Percentiles rank a stretch among this genome's conserved stretches.
These are phyloP conservation scores for Thunnus albacares DNA, from an alignment of 2,797 vertebrate species.

Conservation along the genomic window DNA sequence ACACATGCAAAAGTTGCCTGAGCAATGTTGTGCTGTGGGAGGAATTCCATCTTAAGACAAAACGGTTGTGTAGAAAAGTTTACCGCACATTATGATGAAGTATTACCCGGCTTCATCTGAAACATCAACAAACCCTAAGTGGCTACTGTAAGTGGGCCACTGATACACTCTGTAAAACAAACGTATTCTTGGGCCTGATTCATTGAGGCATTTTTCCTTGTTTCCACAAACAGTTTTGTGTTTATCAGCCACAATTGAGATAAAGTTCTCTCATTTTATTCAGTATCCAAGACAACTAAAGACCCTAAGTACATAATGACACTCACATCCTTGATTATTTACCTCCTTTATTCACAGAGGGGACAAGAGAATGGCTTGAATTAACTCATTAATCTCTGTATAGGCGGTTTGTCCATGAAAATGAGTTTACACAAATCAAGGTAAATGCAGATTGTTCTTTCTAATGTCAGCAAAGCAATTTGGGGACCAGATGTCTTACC, in stretches of 20 bases:
- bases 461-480: constrained; percentile 72
- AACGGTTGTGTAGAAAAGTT: constrained; percentile 20
- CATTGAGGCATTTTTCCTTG: constrained; percentile 68
- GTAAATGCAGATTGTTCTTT: constrained; percentile 73
- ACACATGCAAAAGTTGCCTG: background rate
- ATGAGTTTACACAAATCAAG: constrained; percentile 80
- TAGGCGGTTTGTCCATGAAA: constrained; percentile 71
- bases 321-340: constrained; percentile 74
- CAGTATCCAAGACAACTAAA: constrained; percentile 65
- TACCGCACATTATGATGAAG: constrained; percentile 59
- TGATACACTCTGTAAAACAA: constrained; percentile 67
- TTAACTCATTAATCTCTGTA: constrained; percentile 83
- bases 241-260: constrained; percentile 80
- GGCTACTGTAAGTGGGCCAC: constrained; percentile 55
- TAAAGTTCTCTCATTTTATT: constrained; percentile 79
- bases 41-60: constrained; percentile 17
- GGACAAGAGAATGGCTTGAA: constrained; percentile 73
- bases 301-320: constrained; percentile 74
- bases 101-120: constrained; percentile 27
- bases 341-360: constrained; percentile 68
- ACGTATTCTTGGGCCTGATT: constrained; percentile 59
- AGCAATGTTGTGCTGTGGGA: background rate
- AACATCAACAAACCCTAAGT: constrained; percentile 55
- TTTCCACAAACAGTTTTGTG: constrained; percentile 65
- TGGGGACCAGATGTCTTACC: constrained; percentile 56